Percentiles rank a stretch among this genome's conserved stretches.
Evolutionary conservation across 2,888 invertebrate species (phyloP).

Genomic region (Drosophila falleni): DNA sequence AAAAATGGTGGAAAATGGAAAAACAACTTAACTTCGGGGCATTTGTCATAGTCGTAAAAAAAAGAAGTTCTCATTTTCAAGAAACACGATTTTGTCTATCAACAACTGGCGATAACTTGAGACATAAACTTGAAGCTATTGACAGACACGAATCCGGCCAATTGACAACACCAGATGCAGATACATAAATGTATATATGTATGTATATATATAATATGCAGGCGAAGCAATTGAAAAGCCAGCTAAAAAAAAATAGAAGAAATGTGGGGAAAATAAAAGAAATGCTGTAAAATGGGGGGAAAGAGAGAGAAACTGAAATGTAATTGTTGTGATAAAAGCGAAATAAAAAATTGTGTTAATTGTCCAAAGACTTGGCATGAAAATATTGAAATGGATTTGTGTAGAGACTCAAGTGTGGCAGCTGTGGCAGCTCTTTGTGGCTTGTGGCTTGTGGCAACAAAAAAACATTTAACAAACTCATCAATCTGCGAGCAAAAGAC

Average conservation of each 20-base stretch:
- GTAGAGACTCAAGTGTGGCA: conserved; percentile 20
- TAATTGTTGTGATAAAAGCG: conserved; percentile 67
- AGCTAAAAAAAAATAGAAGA: background rate
- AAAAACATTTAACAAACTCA: conserved; percentile 55
- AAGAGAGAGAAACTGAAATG: conserved; percentile 31
- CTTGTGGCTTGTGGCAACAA: conserved; percentile 23
- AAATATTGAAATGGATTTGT: conserved; percentile 30
- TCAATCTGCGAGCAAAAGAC: conserved; percentile 56
- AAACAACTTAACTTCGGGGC: conserved; percentile 42
- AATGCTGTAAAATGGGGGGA: background rate
- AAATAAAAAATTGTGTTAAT: conserved; percentile 74
- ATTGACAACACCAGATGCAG: conserved; percentile 53
- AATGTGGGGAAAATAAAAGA: conserved; percentile 7
- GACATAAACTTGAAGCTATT: conserved; percentile 66
- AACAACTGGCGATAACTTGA: conserved; percentile 33
- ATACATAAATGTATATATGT: background rate
- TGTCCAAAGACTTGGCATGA: conserved; percentile 43
- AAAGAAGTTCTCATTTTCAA: conserved; percentile 11
- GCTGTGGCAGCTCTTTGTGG: background rate
- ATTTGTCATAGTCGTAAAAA: conserved; percentile 42
- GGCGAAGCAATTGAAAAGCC: conserved; percentile 27
- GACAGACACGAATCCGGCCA: conserved; percentile 55
- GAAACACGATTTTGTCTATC: conserved; percentile 20
- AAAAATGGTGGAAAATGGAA: conserved; percentile 3
- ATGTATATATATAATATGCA: conserved; percentile 15